phyloP scores from a whole-genome alignment of 2,888 invertebrate species.

The Drosophila neonasuta region DNA sequence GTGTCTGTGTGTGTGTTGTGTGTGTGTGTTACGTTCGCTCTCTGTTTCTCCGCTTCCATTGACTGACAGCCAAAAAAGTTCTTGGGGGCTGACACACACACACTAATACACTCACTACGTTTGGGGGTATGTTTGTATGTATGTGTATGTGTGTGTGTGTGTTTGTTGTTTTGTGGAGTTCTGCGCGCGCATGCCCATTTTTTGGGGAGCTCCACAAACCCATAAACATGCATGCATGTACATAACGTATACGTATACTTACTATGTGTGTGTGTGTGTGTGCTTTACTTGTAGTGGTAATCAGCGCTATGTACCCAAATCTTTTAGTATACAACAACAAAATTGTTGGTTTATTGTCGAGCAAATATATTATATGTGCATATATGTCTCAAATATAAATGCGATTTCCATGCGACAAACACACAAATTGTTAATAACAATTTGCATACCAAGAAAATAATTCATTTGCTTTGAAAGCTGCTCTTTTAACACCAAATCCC shows the following conservation, averaged over 20 bases:
- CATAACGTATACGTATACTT: not conserved
- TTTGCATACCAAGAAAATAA: not conserved
- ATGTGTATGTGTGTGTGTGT: slow-evolving; percentile 20
- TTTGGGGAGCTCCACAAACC: slow-evolving; percentile 45
- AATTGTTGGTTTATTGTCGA: slow-evolving; percentile 25
- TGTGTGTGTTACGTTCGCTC: slow-evolving; percentile 48
- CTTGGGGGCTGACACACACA: slow-evolving; percentile 68
- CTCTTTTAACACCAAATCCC: not conserved
- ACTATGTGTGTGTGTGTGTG: slow-evolving; percentile 18
- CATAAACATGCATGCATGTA: slow-evolving; percentile 29
- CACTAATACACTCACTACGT: slow-evolving; percentile 15
- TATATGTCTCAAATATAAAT: not conserved
- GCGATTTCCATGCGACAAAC: not conserved
- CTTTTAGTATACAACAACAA: slow-evolving; percentile 62
- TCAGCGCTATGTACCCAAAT: slow-evolving; percentile 50
- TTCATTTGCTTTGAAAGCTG: not conserved
- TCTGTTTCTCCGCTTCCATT: slow-evolving; percentile 70
- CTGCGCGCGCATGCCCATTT: slow-evolving; percentile 71
- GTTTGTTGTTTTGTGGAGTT: slow-evolving; percentile 64
- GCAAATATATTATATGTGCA: slow-evolving; percentile 4
- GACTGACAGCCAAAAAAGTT: slow-evolving; percentile 76
- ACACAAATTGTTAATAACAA: slow-evolving; percentile 1
- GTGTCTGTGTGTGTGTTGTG: slow-evolving; percentile 13
- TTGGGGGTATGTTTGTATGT: slow-evolving; percentile 50
- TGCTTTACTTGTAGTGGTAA: slow-evolving; percentile 8